phyloP scores from a whole-genome alignment of 2,888 invertebrate genomes.

The Platycheirus albimanus region DNA sequence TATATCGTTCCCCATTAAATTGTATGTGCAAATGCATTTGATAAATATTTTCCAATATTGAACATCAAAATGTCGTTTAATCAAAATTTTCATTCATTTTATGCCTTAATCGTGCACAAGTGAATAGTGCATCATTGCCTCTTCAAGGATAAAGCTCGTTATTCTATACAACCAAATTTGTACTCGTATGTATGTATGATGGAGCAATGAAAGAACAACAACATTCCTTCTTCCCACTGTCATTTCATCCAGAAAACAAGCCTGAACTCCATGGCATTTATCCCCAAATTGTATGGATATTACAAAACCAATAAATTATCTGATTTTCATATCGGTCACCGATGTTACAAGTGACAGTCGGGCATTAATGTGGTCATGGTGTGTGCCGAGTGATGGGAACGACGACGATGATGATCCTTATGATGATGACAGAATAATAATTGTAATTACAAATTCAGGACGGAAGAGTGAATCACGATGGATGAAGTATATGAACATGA shows the following conservation, averaged over 20 bases:
- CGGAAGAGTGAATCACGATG: conserved; percentile 37
- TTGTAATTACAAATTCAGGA: conserved; percentile 68
- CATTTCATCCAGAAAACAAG: conserved; percentile 36
- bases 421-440: conserved; percentile 57
- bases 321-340: conserved; percentile 58
- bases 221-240: too few relatives aligned
- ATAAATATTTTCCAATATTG: conserved; percentile 14
- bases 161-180: background rate
- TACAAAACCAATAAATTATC: conserved; percentile 67
- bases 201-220: too few relatives aligned
- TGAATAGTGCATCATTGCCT: conserved; percentile 7
- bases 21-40: conserved; percentile 1
- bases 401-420: background rate
- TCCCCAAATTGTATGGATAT: background rate
- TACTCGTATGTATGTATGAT: background rate
- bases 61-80: conserved; percentile 19
- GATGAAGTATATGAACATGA: conserved; percentile 24
- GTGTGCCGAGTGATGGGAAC: background rate
- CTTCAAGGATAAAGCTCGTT: conserved; percentile 12
- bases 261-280: background rate
- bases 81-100: conserved; percentile 7
- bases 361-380: background rate
- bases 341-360: conserved; percentile 32
- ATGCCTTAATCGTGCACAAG: conserved; percentile 3
- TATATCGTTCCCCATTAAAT: background rate